phyloP scores from a whole-genome alignment of 2,888 invertebrate genomes.

The Cataglyphis livida region DNA sequence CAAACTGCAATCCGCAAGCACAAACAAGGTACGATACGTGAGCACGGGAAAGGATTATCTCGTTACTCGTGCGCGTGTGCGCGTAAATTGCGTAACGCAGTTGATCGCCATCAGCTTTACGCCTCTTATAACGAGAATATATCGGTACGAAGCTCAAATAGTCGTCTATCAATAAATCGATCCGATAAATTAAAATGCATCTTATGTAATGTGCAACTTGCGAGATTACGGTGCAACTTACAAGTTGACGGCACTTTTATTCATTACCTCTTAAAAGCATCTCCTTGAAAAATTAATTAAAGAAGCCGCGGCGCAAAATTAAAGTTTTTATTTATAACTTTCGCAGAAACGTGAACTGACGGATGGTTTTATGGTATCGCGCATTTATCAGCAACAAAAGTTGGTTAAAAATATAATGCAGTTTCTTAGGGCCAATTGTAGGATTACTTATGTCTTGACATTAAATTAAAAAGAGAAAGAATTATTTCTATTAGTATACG shows the following conservation, averaged over 20 bases:
- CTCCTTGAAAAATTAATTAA: slow-evolving; percentile 47
- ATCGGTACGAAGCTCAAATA: slow-evolving; percentile 63
- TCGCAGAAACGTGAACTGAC: slow-evolving; percentile 9
- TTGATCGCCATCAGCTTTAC: slow-evolving; percentile 70
- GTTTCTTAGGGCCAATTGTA: background rate
- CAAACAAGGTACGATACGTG: slow-evolving; percentile 45
- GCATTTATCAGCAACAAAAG: slow-evolving; percentile 16
- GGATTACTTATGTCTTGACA: background rate
- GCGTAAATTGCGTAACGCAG: slow-evolving; percentile 68
- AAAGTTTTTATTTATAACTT: slow-evolving; percentile 51
- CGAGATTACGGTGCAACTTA: slow-evolving; percentile 10
- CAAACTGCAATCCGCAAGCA: slow-evolving; percentile 58
- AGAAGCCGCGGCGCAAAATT: slow-evolving; percentile 31
- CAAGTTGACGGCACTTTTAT: slow-evolving; percentile 39
- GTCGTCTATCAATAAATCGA: slow-evolving; percentile 62
- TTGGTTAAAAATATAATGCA: slow-evolving; percentile 21
- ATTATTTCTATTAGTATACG: background rate
- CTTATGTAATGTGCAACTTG: slow-evolving; percentile 62
- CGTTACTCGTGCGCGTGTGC: slow-evolving; percentile 52
- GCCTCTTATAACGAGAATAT: slow-evolving; percentile 66
- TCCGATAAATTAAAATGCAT: slow-evolving; percentile 65
- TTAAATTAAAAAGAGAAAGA: background rate
- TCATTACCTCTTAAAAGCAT: slow-evolving; percentile 35
- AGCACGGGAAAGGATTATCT: slow-evolving; percentile 57
- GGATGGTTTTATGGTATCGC: background rate